Base-by-base conservation (phyloP, 2,888 invertebrate genomes). In the Scaeva pyrastri region DNA sequence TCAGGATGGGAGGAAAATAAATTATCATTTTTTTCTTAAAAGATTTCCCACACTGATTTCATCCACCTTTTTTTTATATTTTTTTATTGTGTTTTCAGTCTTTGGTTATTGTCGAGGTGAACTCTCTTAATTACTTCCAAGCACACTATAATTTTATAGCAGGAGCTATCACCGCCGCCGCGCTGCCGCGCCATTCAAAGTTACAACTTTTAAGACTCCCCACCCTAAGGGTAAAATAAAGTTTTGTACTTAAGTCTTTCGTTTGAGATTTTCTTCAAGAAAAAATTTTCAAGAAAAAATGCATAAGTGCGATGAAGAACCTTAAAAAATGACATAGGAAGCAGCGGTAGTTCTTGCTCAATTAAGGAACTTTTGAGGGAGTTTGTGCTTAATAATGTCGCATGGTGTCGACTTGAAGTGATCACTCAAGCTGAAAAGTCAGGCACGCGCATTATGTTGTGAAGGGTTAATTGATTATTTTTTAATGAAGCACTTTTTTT, bases 11-110 rank as follows among this genome's bases (percentile, higher is more conserved):
- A 52, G 45, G 62, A 3, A 64, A 43, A 39, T 21, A 72, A 72
- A 75, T 85, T 85, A 76, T 85, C 72, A 85, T 84, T 84, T 56
- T 26, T 58, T 74, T 85, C 81, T 79, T 73, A 60, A 85, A 88
- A 87, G 88, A 88, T 88, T 88, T 88, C 88, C 76, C 88, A 88
- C 85, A 88, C 71, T 71, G 88, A 88, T 88, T 88, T 87, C 79
- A 73, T 60, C 43, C 62, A 70, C 56, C 64, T 64, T 73, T 50
- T 70, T 11, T 26, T 23, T 11, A 26, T n/a, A 4, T 56, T 19
- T n/a, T 23, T 2, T 56, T 56, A 19, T 58, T 19, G 16, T 19
- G n/a, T 48, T 50, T 39, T 39, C 39, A 52, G 23, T 52, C 23
- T 48, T 43, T 71, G 52, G 39, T 43, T 77, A 45, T 19, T 55